Evolutionary conservation across 1,140 invertebrate species (phyloP).

Genomic region (Papilio helenus): DNA sequence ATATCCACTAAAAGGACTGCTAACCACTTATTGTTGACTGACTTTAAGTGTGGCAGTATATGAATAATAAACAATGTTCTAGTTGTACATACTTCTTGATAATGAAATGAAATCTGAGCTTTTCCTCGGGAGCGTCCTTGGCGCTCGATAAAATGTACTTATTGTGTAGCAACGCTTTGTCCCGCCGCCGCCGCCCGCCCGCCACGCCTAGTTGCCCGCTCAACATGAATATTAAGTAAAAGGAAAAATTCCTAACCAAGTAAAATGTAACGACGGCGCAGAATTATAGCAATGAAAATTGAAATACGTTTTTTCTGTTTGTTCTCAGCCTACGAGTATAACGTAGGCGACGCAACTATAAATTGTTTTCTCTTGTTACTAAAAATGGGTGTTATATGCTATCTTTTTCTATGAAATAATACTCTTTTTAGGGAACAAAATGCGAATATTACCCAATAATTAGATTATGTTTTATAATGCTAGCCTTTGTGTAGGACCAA

Average conservation of each 20-base stretch:
- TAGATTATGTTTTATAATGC: too few relatives aligned
- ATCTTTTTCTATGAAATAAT: too few relatives aligned
- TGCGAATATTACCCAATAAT: too few relatives aligned
- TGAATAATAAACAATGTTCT: background rate
- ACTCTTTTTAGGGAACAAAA: too few relatives aligned
- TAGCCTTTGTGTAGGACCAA: too few relatives aligned
- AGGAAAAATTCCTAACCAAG: constrained; percentile 15
- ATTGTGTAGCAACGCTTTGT: constrained; percentile 28
- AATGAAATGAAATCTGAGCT: constrained; percentile 23
- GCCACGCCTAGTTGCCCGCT: constrained; percentile 24
- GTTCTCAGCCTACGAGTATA: background rate
- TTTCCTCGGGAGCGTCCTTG: constrained; percentile 13
- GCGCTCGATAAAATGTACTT: constrained; percentile 22
- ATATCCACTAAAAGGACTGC: background rate
- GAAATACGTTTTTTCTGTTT: background rate
- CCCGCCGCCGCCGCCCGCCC: background rate
- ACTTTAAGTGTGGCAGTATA: background rate
- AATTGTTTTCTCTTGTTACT: too few relatives aligned
- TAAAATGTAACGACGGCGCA: constrained; percentile 3
- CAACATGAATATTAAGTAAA: constrained; percentile 26
- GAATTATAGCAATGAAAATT: background rate
- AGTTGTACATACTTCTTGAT: background rate
- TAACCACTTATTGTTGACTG: too few relatives aligned
- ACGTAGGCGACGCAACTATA: background rate
- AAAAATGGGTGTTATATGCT: too few relatives aligned